Base-by-base conservation (phyloP, 2,888 invertebrate genomes). In the Ichneumoninae sp. region DNA sequence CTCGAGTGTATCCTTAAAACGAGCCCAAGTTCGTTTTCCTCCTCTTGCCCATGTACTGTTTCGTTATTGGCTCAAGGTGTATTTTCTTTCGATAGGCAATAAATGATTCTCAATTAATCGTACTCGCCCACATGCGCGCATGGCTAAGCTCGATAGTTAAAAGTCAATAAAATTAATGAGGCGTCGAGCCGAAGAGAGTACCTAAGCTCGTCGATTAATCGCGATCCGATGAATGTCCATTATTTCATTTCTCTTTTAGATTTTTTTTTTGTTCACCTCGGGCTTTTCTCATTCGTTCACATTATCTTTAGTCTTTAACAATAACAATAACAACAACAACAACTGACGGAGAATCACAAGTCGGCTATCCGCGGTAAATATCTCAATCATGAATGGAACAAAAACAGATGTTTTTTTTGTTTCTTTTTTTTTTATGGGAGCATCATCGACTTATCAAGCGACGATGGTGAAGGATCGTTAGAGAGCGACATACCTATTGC, bases 401-500 rank as follows among this genome's bases (percentile, higher is more conserved):
- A 30, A 66, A 80, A 79, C 4, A 5, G 30, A 13, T 30, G 5
- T 16, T 30, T 60, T 16, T 30, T 16, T 10, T 22, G 22, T n/a
- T 54, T 7, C 44, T 30, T 54, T 6, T n/a, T 54, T 47, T 47
- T 47, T 30, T 70, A 36, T 26, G 50, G 52, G 30, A 50, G 26
- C 26, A 26, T 22, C 26, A 40, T 36, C 44, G 40, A 68, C 22
- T 70, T 44, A 19, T 65, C 50, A n/a, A 8, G 44, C 19, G 33
- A 8, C 22, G 19, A 2, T 10, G 50, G 3, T 30, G 19, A n/a
- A 22, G 30, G n/a, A 57, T 57, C 22, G 26, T 54, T 22, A 63
- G 52, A 40, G 70, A 68, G 47, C 70, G 83, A 88, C 89, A 87
- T 89, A 90, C 90, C 91, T 92, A 93, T 88, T 93, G 92, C 44